Evolutionary conservation across 2,113 vertebrate species (phyloP), one percentile per base, ranked within the genome.

Genomic region (Sinocyclocheilus anophthalmus): DNA sequence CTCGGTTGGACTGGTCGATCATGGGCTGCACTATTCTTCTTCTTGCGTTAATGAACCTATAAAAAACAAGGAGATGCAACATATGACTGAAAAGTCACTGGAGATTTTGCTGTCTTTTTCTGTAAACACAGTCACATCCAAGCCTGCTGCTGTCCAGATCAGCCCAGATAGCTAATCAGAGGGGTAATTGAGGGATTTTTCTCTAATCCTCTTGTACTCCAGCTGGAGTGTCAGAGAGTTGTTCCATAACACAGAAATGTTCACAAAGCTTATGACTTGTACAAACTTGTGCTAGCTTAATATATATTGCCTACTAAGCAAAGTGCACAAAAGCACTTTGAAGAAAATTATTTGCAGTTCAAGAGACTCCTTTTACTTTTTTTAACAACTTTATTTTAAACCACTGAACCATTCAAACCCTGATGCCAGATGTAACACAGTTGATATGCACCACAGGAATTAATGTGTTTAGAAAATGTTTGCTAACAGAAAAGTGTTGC

Each of bases 1-100:
- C 98, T 97, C 98, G 96, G 95, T 99, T 99, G 90, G 98, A 99
- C 96, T 99, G 98, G 96, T 99, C 98, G 94, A 99, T 99, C 98
- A 99, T 99, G 90, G 98, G 98, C 92, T 99, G 98, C 89, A 99
- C 98, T 98, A 99, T 99, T 97, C 98, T 98, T 96, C 98, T 98
- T 94, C 98, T 96, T 91, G 98, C 98, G 79, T 99, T 99, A 93
- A 99, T 99, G 96, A 99, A 99, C 98, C 98, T 99, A 95, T 20
- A 87, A 83, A 95, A 45, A 45, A 85, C 42, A 93, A 81, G 10
- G 73, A 85, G 72, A 79, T 67, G 83, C 4, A 57, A n/a, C 24
- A 55, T 42, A 61, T 55, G 63, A 59, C 18, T 3, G 2, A 63
- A 80, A 48, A 81, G 16, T 33, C 2, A 53, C 26, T 83, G 18